Conservation (phyloP, 2,113 vertebrate species). For the Chunga burmeisteri region DNA sequence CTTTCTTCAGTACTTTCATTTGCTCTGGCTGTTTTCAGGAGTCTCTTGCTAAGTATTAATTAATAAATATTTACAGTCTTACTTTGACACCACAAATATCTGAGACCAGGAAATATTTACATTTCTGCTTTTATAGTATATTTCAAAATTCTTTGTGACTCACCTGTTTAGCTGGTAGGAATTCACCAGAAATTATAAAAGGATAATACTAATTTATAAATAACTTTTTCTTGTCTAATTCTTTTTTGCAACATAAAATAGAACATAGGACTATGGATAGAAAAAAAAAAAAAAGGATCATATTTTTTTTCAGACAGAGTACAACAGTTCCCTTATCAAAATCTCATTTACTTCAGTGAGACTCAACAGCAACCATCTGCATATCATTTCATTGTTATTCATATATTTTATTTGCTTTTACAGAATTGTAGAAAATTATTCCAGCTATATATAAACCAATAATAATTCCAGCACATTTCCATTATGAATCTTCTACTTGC, state of each 20-base stretch:
- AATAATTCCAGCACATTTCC: not conserved
- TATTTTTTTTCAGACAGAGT: not conserved
- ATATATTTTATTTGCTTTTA: not conserved
- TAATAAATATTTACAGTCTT: not conserved
- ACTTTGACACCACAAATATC: not conserved
- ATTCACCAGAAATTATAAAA: not conserved
- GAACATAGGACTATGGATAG: not conserved
- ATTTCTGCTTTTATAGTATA: not conserved
- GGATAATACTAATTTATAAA: not conserved
- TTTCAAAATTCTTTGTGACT: not conserved
- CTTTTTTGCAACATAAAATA: not conserved
- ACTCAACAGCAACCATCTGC: not conserved
- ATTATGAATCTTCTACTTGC: not conserved
- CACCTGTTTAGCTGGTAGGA: not conserved
- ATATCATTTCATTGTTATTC: not conserved
- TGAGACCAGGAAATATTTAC: not conserved
- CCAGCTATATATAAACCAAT: not conserved
- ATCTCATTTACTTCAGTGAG: not conserved
- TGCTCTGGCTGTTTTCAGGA: not conserved
- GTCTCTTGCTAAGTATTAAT: not conserved
- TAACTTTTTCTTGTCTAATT: not conserved
- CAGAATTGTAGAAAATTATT: not conserved
- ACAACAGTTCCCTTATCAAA: not conserved
- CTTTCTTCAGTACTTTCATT: not conserved
- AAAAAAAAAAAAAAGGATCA: accelerated